Evolutionary conservation across 2,888 invertebrate species (phyloP).

Genomic region (Spilarctia lutea): DNA sequence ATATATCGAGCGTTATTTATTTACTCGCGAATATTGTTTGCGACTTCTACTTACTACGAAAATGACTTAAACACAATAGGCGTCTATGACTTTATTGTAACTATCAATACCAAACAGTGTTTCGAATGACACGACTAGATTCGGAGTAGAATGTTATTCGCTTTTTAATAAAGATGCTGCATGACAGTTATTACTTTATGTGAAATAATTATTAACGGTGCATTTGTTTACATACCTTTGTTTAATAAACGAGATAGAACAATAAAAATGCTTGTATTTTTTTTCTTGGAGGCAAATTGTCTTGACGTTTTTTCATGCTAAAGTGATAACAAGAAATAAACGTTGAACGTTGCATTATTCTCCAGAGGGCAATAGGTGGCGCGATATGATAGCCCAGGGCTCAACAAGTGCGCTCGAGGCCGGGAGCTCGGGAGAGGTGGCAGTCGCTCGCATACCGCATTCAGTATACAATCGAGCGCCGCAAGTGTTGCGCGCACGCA

Average conservation of each 20-base stretch:
- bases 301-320: constrained; percentile 54
- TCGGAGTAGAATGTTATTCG: constrained; percentile 20
- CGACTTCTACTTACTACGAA: constrained; percentile 23
- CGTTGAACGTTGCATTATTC: constrained; percentile 77
- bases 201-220: constrained; percentile 27
- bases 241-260: constrained; percentile 25
- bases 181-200: not conserved
- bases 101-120: constrained; percentile 12
- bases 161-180: constrained; percentile 7
- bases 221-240: constrained; percentile 14
- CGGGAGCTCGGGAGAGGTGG: constrained; percentile 80
- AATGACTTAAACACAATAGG: constrained; percentile 40
- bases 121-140: constrained; percentile 32
- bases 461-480: constrained; percentile 83
- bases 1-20: constrained; percentile 62
- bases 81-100: constrained; percentile 53
- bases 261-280: constrained; percentile 20
- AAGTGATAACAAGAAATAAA: constrained; percentile 72
- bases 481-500: constrained; percentile 82
- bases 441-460: constrained; percentile 71
- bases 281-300: constrained; percentile 38
- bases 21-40: constrained; percentile 51
- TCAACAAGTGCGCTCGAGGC: constrained; percentile 76
- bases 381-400: constrained; percentile 77
- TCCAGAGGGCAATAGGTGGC: constrained; percentile 79